Base-by-base conservation (phyloP, 2,888 invertebrate species). In the Laothoe populi region DNA sequence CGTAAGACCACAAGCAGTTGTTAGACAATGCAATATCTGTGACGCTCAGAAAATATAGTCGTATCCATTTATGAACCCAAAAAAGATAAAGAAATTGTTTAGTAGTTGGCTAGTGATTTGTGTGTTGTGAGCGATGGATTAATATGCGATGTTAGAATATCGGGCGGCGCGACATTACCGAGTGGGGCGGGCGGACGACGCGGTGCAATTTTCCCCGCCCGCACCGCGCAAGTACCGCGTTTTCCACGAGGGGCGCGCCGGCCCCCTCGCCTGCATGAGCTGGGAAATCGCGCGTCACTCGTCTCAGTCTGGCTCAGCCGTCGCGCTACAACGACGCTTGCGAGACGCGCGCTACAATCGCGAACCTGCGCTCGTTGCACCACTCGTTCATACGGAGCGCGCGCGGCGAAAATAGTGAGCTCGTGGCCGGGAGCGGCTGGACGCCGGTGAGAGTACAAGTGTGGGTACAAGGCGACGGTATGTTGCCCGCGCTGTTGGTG, bases 341-440 rank as follows among this genome's bases (percentile, higher is more conserved):
- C 74, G 72, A 82, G 76, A 74, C 76, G 83, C 79, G 83, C 83
- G 81, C 83, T 74, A 74, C 83, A 71, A 73, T 79, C 85, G 84
- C 82, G 84, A 84, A 82, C 80, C 75, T 81, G 75, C 79, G 74
- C 76, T 78, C 80, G 81, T 74, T 78, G 81, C 78, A 78, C 71
- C 69, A 70, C 68, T 78, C 79, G 77, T 75, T 79, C 82, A 75
- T 73, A 75, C 75, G 65, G 71, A 73, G 68, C 79, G 83, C 83
- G 84, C 85, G 89, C 85, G 82, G 84, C 88, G 77, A 86, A 89
- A 87, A 88, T 88, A 90, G 90, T 92, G 90, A 87, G 89, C 90
- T 89, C 86, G 87, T 83, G 83, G 83, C 88, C 86, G 86, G 88
- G 88, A 86, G 77, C 81, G 71, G 72, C 76, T 70, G 70, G 72